Base-by-base conservation (phyloP, 2,888 invertebrate species). In the Oscheius myriophilus region DNA sequence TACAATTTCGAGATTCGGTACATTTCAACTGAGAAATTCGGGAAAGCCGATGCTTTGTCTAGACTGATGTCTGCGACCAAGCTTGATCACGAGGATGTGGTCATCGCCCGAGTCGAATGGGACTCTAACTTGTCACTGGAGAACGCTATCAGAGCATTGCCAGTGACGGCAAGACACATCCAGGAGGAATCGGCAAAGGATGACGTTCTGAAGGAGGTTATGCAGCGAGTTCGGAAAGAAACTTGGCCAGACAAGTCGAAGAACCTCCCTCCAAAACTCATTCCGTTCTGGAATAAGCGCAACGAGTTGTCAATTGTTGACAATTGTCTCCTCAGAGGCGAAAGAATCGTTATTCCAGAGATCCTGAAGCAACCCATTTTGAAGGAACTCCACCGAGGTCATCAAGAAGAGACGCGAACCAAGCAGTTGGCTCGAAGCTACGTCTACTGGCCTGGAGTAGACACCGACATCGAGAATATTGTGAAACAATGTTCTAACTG, bases 11-110 rank as follows among this genome's bases (percentile, higher is more conserved):
- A 33, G 33, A 33, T 33, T 33, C 33, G 33, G 33, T 33, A 33
- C 33, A 33, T 33, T 33, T 33, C 33, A 0, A 88, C 88, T 1
- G 79, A 78, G 41, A 70, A 74, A 0, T 87, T 88, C 71, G 81
- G 82, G 2, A 76, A 88, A 0, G 88, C 88, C 0, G 88, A 89
- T 70, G 79, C 82, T 0, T 68, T 88, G 4, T 87, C 86, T 0
- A 61, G 87, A 18, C 53, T 74, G 16, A 58, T 55, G 1, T 33
- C 33, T 9, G 41, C n/a, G 3, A 52, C 14, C 11, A 7, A n/a
- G 14, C 18, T 55, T 1, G 41, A 41, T 3, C 3, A 52, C 7
- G 52, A 52, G 23, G 52, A 52, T 52, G 14, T 6, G 2, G 25
- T 52, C 21, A 52, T 52, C 3, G 52, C 52, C 23, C 14, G 26